Evolutionary conservation across 2,888 invertebrate genomes (phyloP).

Genomic region (Cataglyphis livida): DNA sequence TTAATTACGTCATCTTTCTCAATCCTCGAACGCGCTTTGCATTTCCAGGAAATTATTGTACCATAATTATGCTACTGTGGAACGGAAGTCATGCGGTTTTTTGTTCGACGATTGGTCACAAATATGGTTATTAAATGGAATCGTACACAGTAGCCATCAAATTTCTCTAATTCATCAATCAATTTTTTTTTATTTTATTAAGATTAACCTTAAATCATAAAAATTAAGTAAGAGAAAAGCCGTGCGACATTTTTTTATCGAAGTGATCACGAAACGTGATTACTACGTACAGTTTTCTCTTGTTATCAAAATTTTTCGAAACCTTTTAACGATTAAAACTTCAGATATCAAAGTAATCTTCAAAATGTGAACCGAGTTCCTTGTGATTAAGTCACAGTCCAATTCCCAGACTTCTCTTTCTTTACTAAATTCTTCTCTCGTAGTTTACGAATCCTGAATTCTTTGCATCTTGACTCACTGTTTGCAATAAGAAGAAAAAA

Average conservation of each 20-base stretch:
- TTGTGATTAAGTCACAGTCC: slow-evolving; percentile 2
- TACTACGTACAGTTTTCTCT: not conserved
- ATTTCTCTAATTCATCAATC: not conserved
- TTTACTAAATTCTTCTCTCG: not conserved
- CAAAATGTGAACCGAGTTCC: not conserved
- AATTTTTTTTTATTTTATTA: not conserved
- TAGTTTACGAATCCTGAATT: not conserved
- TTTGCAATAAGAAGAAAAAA: not conserved
- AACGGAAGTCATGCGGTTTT: slow-evolving; percentile 6
- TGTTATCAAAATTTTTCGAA: slow-evolving; percentile 5
- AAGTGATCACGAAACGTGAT: not conserved
- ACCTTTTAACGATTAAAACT: not conserved
- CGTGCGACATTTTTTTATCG: not conserved
- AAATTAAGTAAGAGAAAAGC: not conserved
- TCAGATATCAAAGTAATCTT: not conserved
- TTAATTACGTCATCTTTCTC: slow-evolving; percentile 63
- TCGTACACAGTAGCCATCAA: not conserved
- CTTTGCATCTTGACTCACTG: not conserved
- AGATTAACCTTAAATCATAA: not conserved
- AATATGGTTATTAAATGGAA: slow-evolving; percentile 14
- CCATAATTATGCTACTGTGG: slow-evolving; percentile 17
- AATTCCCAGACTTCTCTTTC: not conserved
- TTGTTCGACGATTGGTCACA: not conserved
- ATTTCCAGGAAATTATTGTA: slow-evolving; percentile 29
- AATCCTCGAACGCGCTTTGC: slow-evolving; percentile 12